A percentile compares a stretch with the other conserved stretches of the same genome.
phyloP scores from a whole-genome alignment of 1,140 invertebrate genomes.

The Cheumatopsyche charites region DNA sequence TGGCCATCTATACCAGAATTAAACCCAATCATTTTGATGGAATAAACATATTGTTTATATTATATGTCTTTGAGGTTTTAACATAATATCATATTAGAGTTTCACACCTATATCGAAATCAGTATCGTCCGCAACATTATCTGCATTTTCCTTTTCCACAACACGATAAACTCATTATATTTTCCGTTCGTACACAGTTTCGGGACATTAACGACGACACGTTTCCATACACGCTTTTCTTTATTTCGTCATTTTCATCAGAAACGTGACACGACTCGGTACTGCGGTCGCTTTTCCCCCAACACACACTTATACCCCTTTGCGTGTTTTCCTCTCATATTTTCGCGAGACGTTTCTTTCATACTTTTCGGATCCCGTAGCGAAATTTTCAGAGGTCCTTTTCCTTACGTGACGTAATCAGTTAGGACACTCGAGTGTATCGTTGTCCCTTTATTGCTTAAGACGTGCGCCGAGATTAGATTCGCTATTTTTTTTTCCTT shows the following conservation, averaged over 20 bases:
- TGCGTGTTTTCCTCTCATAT: not conserved
- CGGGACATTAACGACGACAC: conserved; percentile 31
- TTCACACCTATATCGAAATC: no score
- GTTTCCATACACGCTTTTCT: conserved; percentile 35
- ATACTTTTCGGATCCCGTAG: no score
- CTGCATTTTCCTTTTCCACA: no score
- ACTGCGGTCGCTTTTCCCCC: not conserved
- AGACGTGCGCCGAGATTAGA: conserved; percentile 21
- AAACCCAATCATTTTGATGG: no score
- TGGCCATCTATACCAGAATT: no score
- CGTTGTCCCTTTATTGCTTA: conserved; percentile 10
- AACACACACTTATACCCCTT: not conserved
- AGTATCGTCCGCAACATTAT: no score
- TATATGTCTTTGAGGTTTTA: no score
- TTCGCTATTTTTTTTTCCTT: conserved; percentile 7
- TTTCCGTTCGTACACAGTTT: not conserved
- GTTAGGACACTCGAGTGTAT: conserved; percentile 28
- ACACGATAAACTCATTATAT: no score
- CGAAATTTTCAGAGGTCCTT: no score
- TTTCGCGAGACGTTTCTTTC: no score
- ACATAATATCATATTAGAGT: no score
- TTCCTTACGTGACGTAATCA: conserved; percentile 30
- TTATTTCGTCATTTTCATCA: conserved; percentile 35
- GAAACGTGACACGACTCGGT: conserved; percentile 22
- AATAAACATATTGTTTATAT: no score